A percentile compares a stretch with the other conserved stretches of the same genome.
Conservation (phyloP, 2,888 invertebrate genomes). For the Trissonchulus latispiculum region DNA sequence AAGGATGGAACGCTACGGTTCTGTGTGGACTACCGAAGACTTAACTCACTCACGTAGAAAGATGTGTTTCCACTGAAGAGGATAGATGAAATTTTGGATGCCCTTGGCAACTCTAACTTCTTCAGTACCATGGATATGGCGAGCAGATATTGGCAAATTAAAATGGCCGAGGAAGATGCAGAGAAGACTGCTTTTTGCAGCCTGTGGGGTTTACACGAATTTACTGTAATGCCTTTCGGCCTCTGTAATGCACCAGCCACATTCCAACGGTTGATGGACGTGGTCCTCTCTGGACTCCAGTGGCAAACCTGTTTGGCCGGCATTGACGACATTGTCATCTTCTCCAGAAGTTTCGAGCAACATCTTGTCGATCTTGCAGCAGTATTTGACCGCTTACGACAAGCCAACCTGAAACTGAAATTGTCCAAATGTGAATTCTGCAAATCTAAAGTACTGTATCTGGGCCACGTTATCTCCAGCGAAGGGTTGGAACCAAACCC, state of each 20-base stretch:
- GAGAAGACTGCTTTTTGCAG: constrained; percentile 29
- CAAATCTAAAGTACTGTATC: background rate
- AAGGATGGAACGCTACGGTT: background rate
- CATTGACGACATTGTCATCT: constrained; percentile 30
- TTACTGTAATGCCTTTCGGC: constrained; percentile 29
- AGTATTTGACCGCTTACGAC: background rate
- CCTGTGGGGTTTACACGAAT: constrained; percentile 27
- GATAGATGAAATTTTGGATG: constrained; percentile 26
- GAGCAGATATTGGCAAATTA: constrained; percentile 28
- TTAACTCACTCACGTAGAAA: constrained; percentile 24
- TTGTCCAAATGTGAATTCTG: background rate
- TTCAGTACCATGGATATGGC: constrained; percentile 28
- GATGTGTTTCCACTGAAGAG: constrained; percentile 24
- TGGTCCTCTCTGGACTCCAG: constrained; percentile 26
- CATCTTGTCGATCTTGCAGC: background rate
- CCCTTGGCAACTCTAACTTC: constrained; percentile 21
- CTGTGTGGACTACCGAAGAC: constrained; percentile 21
- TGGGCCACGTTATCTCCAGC: background rate
- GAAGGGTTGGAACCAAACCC: background rate
- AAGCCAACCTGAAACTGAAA: background rate
- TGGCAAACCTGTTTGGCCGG: constrained; percentile 25
- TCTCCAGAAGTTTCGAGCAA: background rate
- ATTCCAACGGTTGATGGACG: constrained; percentile 30
- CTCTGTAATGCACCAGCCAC: constrained; percentile 28
- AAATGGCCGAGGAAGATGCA: constrained; percentile 24